phyloP scores from a whole-genome alignment of 2,113 vertebrate genomes.

The Bujurquina vittata region DNA sequence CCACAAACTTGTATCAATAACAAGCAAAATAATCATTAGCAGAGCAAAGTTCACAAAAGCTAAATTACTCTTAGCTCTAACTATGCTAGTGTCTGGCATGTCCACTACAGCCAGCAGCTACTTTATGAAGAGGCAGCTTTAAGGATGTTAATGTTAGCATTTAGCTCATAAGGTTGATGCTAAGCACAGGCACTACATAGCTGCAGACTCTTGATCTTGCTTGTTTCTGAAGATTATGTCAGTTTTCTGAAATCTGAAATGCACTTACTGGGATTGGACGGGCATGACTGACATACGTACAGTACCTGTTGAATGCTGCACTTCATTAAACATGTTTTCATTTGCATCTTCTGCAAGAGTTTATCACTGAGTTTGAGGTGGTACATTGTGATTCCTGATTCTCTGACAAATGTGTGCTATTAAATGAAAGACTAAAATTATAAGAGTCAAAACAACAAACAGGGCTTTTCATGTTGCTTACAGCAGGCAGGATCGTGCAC shows the following conservation, averaged over 20 bases:
- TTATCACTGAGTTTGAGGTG: background rate
- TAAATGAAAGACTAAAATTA: background rate
- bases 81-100: background rate
- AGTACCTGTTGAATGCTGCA: background rate
- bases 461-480: background rate
- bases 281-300: rapidly evolving
- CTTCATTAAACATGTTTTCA: background rate
- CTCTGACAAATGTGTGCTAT: background rate
- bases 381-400: background rate
- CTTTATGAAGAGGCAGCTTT: background rate
- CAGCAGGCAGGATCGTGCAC: background rate
- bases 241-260: background rate
- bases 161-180: background rate
- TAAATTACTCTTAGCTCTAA: background rate
- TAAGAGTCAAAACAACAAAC: background rate
- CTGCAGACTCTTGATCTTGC: background rate
- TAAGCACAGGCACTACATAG: too few species aligned
- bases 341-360: background rate
- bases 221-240: background rate
- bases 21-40: background rate
- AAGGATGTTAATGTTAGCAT: background rate
- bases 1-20: background rate
- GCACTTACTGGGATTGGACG: background rate
- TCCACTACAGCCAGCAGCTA: background rate
- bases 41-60: background rate